These are phyloP conservation scores for Archegozetes longisetosus DNA, from an alignment of 1,140 invertebrate species.

Conservation along the genomic window DNA sequence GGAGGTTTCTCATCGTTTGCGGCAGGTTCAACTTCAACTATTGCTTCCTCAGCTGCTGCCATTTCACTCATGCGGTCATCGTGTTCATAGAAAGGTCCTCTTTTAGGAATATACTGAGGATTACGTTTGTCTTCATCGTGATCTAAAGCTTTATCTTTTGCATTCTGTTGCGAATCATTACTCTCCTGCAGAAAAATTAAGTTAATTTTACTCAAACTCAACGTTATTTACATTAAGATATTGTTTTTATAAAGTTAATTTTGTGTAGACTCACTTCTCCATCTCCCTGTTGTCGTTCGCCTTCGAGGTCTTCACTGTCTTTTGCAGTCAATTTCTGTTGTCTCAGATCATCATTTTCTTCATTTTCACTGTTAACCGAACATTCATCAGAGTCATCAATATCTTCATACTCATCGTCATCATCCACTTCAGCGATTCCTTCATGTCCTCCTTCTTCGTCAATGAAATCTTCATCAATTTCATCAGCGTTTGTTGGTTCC, in stretches of 20 bases:
- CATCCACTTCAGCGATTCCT: conserved; percentile 23
- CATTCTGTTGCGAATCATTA: conserved; percentile 15
- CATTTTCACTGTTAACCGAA: neutral
- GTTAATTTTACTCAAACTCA: neutral
- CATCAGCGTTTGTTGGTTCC: neutral
- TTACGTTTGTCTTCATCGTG: conserved; percentile 88
- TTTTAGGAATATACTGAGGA: conserved; percentile 90
- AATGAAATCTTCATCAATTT: conserved; percentile 21
- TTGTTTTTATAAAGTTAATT: conserved; percentile 5
- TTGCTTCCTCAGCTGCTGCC: conserved; percentile 38
- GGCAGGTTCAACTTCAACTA: conserved; percentile 32
- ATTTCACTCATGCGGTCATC: conserved; percentile 53
- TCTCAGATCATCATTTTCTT: neutral
- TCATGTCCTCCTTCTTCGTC: conserved; percentile 22
- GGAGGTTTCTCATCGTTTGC: neutral
- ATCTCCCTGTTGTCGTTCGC: conserved; percentile 31
- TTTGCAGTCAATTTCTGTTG: neutral
- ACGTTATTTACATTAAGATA: neutral
- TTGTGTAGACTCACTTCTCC: conserved; percentile 25
- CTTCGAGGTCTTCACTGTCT: conserved; percentile 18
- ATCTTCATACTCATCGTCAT: conserved; percentile 24
- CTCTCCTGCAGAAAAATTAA: neutral
- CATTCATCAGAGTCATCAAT: conserved; percentile 13
- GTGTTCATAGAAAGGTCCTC: conserved; percentile 90
- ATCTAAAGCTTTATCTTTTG: conserved; percentile 38